Percentiles rank a stretch among this genome's conserved stretches.
Evolutionary conservation across 2,113 vertebrate species (phyloP).

Genomic region (Ictidomys tridecemlineatus): DNA sequence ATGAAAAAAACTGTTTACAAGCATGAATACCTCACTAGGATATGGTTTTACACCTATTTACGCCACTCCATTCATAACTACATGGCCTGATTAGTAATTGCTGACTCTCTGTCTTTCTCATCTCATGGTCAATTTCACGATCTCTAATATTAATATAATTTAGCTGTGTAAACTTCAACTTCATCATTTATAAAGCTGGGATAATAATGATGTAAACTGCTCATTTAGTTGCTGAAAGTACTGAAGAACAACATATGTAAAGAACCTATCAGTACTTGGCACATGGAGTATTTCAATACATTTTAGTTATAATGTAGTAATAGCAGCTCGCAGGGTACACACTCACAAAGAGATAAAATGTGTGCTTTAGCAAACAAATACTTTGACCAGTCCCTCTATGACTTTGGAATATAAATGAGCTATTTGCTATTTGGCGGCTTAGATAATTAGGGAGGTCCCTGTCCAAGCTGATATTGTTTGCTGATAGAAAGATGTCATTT

Average conservation of each 20-base stretch:
- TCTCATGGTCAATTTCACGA: background rate
- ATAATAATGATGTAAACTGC: background rate
- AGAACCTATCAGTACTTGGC: background rate
- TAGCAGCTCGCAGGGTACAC: too few species aligned
- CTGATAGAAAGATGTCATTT: background rate
- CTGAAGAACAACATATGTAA: background rate
- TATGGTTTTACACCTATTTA: conserved; percentile 35
- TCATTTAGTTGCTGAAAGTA: background rate
- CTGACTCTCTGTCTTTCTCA: conserved; percentile 36
- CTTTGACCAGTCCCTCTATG: background rate
- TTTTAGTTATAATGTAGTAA: background rate
- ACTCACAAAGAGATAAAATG: background rate
- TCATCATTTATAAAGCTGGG: conserved; percentile 51
- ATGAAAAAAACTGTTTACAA: conserved; percentile 9
- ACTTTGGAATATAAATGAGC: background rate
- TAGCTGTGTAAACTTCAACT: conserved; percentile 19
- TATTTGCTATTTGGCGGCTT: background rate
- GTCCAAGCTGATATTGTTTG: background rate
- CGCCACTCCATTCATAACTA: background rate
- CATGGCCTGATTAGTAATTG: background rate
- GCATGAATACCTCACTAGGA: background rate
- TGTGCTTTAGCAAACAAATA: background rate
- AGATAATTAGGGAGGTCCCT: background rate
- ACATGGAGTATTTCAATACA: background rate
- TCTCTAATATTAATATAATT: conserved; percentile 7